Conservation (phyloP, 2,797 vertebrate species). For the Hyperoplus lanceolatus region DNA sequence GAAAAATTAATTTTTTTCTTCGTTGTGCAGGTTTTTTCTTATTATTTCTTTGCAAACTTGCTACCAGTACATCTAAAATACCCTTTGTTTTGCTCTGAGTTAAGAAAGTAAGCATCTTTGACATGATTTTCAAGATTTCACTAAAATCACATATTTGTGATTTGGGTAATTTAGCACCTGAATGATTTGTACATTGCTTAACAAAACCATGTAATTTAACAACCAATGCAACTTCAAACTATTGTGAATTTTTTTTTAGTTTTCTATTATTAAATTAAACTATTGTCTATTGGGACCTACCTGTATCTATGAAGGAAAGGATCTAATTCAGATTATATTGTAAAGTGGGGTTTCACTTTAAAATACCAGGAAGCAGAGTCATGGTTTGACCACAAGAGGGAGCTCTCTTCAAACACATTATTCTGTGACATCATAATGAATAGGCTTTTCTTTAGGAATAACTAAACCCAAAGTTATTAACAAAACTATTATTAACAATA, state of each 20-base stretch:
- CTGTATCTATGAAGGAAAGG: background rate
- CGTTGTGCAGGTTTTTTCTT: background rate
- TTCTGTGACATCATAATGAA: background rate
- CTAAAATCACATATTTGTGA: background rate
- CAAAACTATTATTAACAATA: background rate
- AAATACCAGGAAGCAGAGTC: background rate
- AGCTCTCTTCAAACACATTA: background rate
- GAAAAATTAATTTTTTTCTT: background rate
- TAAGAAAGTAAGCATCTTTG: background rate
- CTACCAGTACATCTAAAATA: too few relatives aligned
- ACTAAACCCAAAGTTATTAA: background rate
- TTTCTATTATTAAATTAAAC: background rate
- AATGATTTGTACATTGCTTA: background rate
- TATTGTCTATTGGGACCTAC: background rate
- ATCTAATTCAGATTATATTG: background rate
- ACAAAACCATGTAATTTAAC: background rate
- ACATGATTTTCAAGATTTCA: background rate
- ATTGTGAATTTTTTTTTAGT: too few relatives aligned
- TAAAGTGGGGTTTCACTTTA: background rate
- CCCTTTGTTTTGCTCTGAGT: background rate
- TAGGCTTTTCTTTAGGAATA: background rate
- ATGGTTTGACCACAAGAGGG: slow-evolving; percentile 22
- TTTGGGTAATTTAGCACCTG: background rate
- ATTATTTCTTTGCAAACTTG: background rate
- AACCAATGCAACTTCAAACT: background rate